Evolutionary conservation across 2,113 vertebrate genomes (phyloP), one percentile per base, ranked within the genome.

Genomic region (Leptodactylus fuscus): DNA sequence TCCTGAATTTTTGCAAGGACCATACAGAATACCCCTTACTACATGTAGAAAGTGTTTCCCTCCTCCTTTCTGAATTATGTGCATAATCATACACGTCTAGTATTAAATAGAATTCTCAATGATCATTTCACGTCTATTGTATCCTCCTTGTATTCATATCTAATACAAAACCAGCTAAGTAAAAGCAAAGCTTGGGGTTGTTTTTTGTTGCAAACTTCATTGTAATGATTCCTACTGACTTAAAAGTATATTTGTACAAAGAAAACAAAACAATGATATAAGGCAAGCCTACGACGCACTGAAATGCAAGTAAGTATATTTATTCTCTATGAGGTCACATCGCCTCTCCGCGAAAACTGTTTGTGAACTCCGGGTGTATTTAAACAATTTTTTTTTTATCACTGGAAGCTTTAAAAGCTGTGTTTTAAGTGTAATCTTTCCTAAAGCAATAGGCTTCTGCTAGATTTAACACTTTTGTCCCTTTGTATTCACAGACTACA

Each of bases 381-480:
- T 87, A 87, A 88, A 87, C 49, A 87, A 76, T 87, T 88, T 88
- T 75, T 87, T 88, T 88, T 75, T 89, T 89, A 89, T 89, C 88
- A 83, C 51, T 69, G 81, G 83, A 87, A 89, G 86, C 46, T 88
- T 75, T 89, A 88, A 87, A 88, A 87, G 84, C 87, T 77, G 32
- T 1, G 60, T 75, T 90, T 90, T 82, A 16, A 88, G 89, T 82
- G 87, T 88, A 89, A 84, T 82, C 87, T 90, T 90, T 87, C 86
- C 87, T 38, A 89, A 89, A 88, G 82, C 87, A 83, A 87, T 86
- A 87, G 12, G 80, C 88, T 83, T 49, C 55, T 88, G 88, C 86
- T 90, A 88, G 88, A 91, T 92, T 90, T 91, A 90, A 89, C 85
- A 82, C 85, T 92, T 90, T 91, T 89, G 88, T 90, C 91, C 91